Percentiles rank a stretch among this genome's conserved stretches.
phyloP scores from a whole-genome alignment of 2,797 vertebrate genomes.

The Ceryle rudis region DNA sequence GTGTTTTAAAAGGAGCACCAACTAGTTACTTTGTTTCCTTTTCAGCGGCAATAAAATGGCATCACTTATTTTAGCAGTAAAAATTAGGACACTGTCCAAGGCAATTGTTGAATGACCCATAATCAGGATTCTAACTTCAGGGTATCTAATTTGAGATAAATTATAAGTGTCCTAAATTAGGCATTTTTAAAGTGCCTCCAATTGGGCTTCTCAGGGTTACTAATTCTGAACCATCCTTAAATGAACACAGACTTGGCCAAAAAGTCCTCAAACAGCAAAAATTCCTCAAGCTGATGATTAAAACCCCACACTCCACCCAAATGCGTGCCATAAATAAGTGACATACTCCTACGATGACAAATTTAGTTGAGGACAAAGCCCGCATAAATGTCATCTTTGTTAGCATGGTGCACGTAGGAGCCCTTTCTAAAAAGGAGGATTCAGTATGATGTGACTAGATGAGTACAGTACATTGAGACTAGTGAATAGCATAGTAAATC shows the following conservation, averaged over 20 bases:
- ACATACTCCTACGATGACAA: conserved; percentile 40
- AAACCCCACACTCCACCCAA: conserved; percentile 33
- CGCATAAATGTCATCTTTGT: conserved; percentile 56
- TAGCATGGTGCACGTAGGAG: not conserved
- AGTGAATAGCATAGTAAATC: not conserved
- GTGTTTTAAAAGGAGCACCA: not conserved
- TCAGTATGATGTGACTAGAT: conserved; percentile 23
- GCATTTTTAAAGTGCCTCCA: not conserved
- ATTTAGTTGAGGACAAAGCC: conserved; percentile 17
- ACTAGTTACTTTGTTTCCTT: not conserved
- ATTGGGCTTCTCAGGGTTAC: not conserved
- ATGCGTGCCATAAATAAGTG: conserved; percentile 47
- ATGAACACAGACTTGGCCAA: not conserved
- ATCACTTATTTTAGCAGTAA: not conserved
- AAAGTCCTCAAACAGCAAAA: not conserved
- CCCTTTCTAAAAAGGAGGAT: not conserved
- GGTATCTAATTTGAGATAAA: not conserved
- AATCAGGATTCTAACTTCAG: not conserved
- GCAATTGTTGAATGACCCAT: not conserved
- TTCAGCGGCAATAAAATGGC: not conserved
- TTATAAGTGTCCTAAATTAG: not conserved
- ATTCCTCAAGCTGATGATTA: not conserved
- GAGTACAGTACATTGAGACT: conserved; percentile 5
- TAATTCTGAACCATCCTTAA: not conserved
- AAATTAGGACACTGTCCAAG: not conserved